phyloP scores from a whole-genome alignment of 2,797 vertebrate genomes.

The Enteromius viviparus region DNA sequence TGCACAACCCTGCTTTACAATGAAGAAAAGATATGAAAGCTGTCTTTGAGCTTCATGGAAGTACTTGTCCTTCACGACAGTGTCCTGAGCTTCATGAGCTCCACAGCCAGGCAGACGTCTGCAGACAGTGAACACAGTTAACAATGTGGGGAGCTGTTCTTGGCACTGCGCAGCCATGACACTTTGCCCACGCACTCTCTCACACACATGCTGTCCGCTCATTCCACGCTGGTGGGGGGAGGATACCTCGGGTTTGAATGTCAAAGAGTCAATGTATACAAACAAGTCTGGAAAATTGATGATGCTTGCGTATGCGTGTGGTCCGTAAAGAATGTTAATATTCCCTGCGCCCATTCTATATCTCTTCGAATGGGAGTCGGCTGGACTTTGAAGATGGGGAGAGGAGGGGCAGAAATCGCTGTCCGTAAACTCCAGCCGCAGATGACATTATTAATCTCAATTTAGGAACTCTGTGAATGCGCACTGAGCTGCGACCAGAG shows the following conservation, averaged over 20 bases:
- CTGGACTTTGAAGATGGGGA: background rate
- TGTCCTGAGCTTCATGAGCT: slow-evolving; percentile 29
- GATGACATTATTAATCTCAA: slow-evolving; percentile 62
- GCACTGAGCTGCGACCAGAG: slow-evolving; percentile 44
- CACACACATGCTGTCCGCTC: slow-evolving; percentile 54
- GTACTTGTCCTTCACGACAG: slow-evolving; percentile 28
- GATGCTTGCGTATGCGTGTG: slow-evolving; percentile 19
- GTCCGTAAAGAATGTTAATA: slow-evolving; percentile 22
- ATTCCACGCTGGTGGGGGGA: slow-evolving; percentile 44
- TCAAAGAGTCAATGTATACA: slow-evolving; percentile 60
- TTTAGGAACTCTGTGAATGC: slow-evolving; percentile 55
- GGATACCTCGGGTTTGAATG: slow-evolving; percentile 55
- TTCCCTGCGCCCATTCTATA: background rate
- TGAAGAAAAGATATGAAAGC: background rate
- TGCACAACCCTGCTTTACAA: background rate
- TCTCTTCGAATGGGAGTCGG: slow-evolving; percentile 11
- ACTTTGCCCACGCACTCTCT: slow-evolving; percentile 58
- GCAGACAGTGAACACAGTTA: slow-evolving; percentile 50
- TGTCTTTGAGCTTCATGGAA: slow-evolving; percentile 2
- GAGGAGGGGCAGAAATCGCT: background rate
- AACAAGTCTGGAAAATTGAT: slow-evolving; percentile 51
- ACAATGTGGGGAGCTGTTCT: slow-evolving; percentile 58
- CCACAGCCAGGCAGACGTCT: slow-evolving; percentile 47
- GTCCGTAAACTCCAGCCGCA: slow-evolving; percentile 39
- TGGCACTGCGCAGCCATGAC: slow-evolving; percentile 55